Percentiles rank a stretch among this genome's conserved stretches.
phyloP scores from a whole-genome alignment of 2,888 invertebrate genomes.

The Venustoraphidia nigricollis region DNA sequence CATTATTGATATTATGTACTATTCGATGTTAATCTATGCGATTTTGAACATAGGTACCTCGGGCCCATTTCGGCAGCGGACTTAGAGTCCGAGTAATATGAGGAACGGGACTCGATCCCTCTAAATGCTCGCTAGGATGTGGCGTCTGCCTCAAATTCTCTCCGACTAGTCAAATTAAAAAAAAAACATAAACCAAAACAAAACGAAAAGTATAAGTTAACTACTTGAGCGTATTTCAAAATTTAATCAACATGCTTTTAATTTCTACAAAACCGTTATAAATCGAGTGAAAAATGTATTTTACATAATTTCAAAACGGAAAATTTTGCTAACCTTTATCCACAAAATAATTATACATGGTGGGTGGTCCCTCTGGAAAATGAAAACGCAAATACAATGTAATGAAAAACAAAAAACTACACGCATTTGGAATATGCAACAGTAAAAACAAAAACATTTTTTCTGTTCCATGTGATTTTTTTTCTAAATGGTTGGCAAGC shows the following conservation, averaged over 20 bases:
- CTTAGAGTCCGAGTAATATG: conserved; percentile 31
- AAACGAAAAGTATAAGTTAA: neutral
- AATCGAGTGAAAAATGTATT: neutral
- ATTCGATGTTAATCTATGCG: neutral
- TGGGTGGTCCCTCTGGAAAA: conserved; percentile 30
- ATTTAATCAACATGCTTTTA: neutral
- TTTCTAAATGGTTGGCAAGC: too few species aligned
- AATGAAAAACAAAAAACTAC: neutral
- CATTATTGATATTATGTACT: conserved; percentile 3
- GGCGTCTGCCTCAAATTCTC: conserved; percentile 36
- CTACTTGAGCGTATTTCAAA: neutral
- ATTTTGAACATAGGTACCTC: conserved; percentile 28
- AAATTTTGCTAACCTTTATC: conserved; percentile 30
- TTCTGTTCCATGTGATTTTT: too few species aligned
- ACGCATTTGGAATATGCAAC: too few species aligned
- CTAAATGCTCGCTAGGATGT: conserved; percentile 26
- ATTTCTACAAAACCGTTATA: neutral
- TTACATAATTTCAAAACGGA: neutral
- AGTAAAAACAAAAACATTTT: too few species aligned
- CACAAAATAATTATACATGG: conserved; percentile 32
- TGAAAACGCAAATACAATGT: conserved; percentile 5
- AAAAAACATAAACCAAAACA: neutral
- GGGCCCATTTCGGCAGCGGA: conserved; percentile 41
- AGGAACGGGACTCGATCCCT: conserved; percentile 26
- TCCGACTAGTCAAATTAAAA: conserved; percentile 23